Evolutionary conservation across 2,113 vertebrate species (phyloP).

Genomic region (Paratilapia polleni): DNA sequence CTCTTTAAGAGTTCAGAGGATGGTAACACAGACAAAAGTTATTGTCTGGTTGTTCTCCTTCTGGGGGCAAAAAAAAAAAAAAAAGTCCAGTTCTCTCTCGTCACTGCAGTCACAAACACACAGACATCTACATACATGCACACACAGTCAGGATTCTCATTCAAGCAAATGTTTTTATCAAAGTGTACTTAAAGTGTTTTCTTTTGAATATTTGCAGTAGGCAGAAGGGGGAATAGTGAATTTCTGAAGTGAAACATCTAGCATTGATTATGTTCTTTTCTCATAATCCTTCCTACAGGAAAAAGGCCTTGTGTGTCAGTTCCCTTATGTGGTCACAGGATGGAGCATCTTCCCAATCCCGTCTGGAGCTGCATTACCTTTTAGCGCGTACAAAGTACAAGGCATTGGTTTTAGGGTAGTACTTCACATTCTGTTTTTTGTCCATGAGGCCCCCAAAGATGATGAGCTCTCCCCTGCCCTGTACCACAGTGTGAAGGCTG

Average conservation of each 20-base stretch:
- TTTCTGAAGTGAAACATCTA: constrained; percentile 69
- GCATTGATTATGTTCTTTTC: constrained; percentile 62
- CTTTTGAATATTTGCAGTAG: constrained; percentile 68
- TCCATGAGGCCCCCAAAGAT: constrained; percentile 98
- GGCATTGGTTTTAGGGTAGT: constrained; percentile 99
- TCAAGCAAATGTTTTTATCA: constrained; percentile 63
- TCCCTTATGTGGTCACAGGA: constrained; percentile 62
- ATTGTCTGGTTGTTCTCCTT: constrained; percentile 43
- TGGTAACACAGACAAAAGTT: constrained; percentile 53
- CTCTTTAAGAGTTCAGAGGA: constrained; percentile 36
- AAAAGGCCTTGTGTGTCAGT: constrained; percentile 76
- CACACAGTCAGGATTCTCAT: constrained; percentile 33
- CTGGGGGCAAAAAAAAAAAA: constrained; percentile 1
- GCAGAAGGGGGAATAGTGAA: constrained; percentile 67
- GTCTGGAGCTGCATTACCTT: constrained; percentile 86
- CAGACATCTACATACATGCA: background rate
- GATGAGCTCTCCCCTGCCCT: constrained; percentile 95
- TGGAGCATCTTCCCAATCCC: constrained; percentile 12
- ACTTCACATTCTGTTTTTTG: constrained; percentile 99
- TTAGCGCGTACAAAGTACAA: constrained; percentile 99
- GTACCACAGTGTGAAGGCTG: constrained; percentile 97
- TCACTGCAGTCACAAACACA: constrained; percentile 25
- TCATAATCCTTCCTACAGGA: constrained; percentile 57
- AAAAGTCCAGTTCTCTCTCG: constrained; percentile 32
- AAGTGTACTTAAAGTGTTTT: constrained; percentile 72